Conservation (phyloP, 2,888 invertebrate species). For the Acholoe squamosa region DNA sequence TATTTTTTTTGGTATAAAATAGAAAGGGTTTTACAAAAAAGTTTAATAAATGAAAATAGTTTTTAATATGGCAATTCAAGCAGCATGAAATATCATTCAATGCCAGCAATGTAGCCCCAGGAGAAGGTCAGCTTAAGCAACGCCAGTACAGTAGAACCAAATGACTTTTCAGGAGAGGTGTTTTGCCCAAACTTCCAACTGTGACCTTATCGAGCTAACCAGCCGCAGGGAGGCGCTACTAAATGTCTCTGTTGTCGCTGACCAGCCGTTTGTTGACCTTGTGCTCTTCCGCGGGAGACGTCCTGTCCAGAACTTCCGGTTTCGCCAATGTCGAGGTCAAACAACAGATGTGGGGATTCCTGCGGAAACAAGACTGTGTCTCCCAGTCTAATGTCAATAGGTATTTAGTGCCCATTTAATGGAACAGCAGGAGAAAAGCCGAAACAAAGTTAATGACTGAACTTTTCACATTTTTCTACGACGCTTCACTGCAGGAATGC, state of each 20-base stretch:
- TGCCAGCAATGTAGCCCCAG: too few species aligned
- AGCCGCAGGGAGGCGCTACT: background rate
- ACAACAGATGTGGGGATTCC: background rate
- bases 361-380: background rate
- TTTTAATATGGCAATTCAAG: too few species aligned
- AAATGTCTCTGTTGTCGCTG: conserved; percentile 17
- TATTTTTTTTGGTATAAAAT: too few species aligned
- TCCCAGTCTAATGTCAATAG: background rate
- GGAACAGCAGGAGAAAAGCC: background rate
- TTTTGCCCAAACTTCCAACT: background rate
- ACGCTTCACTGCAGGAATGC: too few species aligned
- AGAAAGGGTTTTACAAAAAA: too few species aligned
- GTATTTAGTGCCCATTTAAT: conserved; percentile 1
- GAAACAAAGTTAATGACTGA: background rate
- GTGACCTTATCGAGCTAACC: conserved; percentile 22
- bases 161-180: background rate
- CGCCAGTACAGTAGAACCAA: background rate
- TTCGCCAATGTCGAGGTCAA: conserved; percentile 24
- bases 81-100: too few species aligned
- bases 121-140: background rate
- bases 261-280: conserved; percentile 10
- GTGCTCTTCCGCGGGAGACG: background rate
- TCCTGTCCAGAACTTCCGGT: conserved; percentile 10
- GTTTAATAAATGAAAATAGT: too few species aligned
- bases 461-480: too few species aligned